phyloP scores from a whole-genome alignment of 1,140 invertebrate genomes.

The Drosophila serrata region DNA sequence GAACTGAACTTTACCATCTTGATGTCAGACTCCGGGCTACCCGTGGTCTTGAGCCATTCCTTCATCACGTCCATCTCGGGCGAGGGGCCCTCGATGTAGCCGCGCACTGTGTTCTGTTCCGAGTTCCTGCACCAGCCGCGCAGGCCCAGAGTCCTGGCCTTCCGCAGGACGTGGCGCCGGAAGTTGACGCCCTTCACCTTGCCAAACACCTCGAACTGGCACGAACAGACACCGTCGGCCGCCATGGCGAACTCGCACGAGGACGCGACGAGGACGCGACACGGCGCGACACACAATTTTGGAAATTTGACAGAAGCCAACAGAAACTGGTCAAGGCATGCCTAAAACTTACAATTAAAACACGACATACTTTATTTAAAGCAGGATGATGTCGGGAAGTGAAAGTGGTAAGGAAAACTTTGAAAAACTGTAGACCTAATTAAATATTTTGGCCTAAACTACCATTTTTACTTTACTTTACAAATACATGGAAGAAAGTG shows the following conservation, averaged over 20 bases:
- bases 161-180: conserved; percentile 46
- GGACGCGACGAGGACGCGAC: not conserved
- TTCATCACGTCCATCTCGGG: conserved; percentile 61
- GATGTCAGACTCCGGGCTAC: conserved; percentile 51
- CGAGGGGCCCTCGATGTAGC: conserved; percentile 65
- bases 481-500: not conserved
- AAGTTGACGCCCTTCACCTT: conserved; percentile 70
- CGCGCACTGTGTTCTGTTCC: conserved; percentile 47
- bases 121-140: conserved; percentile 69
- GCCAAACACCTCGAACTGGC: conserved; percentile 66
- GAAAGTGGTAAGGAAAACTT: not conserved
- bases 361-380: conserved; percentile 2
- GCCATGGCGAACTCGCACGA: conserved; percentile 10
- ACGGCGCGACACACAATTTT: conserved; percentile 1
- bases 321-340: not conserved
- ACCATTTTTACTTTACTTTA: not conserved
- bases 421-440: not conserved
- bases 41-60: conserved; percentile 64
- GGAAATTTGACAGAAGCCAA: conserved; percentile 10
- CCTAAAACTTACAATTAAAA: not conserved
- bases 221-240: conserved; percentile 25
- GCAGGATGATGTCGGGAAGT: not conserved
- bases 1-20: conserved; percentile 37
- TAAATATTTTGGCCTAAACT: not conserved
- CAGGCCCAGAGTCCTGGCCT: conserved; percentile 57